A percentile compares a stretch with the other conserved stretches of the same genome.
These are phyloP conservation scores for Apis cerana DNA, from an alignment of 1,140 invertebrate species.

Conservation along the genomic window DNA sequence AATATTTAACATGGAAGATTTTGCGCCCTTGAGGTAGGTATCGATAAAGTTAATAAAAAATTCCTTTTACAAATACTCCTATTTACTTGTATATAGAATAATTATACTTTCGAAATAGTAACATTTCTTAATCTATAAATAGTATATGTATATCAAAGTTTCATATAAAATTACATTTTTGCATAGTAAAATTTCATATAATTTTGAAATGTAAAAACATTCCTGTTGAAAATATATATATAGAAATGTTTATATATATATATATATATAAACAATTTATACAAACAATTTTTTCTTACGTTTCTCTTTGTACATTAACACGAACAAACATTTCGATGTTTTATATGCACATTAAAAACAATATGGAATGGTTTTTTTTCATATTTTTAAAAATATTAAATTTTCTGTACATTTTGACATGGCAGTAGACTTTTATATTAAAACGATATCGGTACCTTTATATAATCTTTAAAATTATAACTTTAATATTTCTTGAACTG, in stretches of 20 bases:
- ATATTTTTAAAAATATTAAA: not conserved
- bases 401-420: slow-evolving; percentile 26
- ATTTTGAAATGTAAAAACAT: slow-evolving; percentile 3
- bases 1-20: not conserved
- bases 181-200: slow-evolving; percentile 11
- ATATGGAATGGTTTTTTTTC: slow-evolving; percentile 4
- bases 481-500: slow-evolving; percentile 85
- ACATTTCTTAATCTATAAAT: slow-evolving; percentile 13
- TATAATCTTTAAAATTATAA: slow-evolving; percentile 72
- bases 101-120: not conserved
- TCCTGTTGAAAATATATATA: slow-evolving; percentile 1
- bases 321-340: not conserved
- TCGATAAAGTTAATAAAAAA: not conserved
- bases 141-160: slow-evolving; percentile 14
- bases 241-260: not conserved
- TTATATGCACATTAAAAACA: slow-evolving; percentile 27
- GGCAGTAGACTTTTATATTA: slow-evolving; percentile 25
- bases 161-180: slow-evolving; percentile 34
- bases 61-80: not conserved
- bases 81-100: not conserved
- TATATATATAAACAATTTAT: not conserved
- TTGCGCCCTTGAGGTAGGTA: slow-evolving; percentile 6
- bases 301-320: not conserved
- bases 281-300: not conserved
- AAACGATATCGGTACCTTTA: not conserved